Evolutionary conservation across 2,113 vertebrate genomes (phyloP), one percentile per base, ranked within the genome.

Genomic region (Pseudopipra pipra): DNA sequence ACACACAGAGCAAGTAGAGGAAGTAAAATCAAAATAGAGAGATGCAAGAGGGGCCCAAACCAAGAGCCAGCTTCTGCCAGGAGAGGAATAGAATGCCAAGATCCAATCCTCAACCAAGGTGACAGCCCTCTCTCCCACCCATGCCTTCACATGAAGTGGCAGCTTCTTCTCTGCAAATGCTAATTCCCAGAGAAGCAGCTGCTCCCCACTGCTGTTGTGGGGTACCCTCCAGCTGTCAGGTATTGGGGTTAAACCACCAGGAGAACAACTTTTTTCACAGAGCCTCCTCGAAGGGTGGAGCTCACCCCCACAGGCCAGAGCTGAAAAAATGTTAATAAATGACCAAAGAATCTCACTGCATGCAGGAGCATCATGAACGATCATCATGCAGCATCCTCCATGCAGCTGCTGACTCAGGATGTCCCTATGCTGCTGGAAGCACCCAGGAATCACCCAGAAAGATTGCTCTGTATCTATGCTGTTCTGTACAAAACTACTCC

Each of bases 121-220:
- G 0, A 75, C 52, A 79, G 25, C 37, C 19, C 24, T 24, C 12
- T 59, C 30, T 78, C 35, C 47, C 47, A 72, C 3, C 31, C 43
- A 14, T 0, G 0, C 30, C 47, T 79, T 52, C 56, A 44, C 19
- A 16, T 1, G 18, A 74, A 77, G 37, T 1, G 12, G 41, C 61
- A 83, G 35, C 31, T 66, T 7, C 73, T 70, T 44, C 44, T 56
- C 62, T 65, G 71, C 77, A 81, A 72, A 39, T 17, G 46, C 16
- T 7, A 33, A 71, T 31, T 63, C 43, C 35, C 43, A 71, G 56
- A 35, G 68, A 27, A 74, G 68, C 28, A 74, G 68, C 2, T 8
- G 2, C 7, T 61, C 27, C 25, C 27, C 49, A 25, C 31, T 28
- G 79, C 49, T 2, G 1, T 2, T 46, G 56, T 41, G 66, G 33